Percentiles rank a stretch among this genome's conserved stretches.
phyloP scores from a whole-genome alignment of 2,888 invertebrate genomes.

The Chelonus formosanus region DNA sequence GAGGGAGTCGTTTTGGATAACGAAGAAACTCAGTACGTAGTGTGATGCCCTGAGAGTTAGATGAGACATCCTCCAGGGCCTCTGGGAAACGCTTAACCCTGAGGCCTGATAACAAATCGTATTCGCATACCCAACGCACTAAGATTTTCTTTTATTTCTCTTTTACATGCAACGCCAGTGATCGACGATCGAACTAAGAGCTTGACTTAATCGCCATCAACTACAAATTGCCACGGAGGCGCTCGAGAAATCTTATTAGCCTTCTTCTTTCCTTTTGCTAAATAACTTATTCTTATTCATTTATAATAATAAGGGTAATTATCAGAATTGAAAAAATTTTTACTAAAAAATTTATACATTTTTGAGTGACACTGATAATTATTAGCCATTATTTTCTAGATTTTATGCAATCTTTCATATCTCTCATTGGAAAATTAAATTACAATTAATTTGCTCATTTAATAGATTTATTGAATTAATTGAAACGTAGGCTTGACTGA shows the following conservation, averaged over 20 bases:
- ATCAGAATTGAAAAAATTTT: too few relatives aligned
- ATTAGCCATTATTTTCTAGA: too few relatives aligned
- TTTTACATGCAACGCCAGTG: slow-evolving; percentile 13
- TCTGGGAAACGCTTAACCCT: slow-evolving; percentile 58
- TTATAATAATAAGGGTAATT: background rate
- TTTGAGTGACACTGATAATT: too few relatives aligned
- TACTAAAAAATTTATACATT: too few relatives aligned
- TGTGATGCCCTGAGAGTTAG: background rate
- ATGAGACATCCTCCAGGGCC: slow-evolving; percentile 32
- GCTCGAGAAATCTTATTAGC: too few relatives aligned
- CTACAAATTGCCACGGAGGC: slow-evolving; percentile 4
- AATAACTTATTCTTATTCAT: background rate
- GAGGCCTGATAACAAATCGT: slow-evolving; percentile 57
- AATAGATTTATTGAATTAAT: too few relatives aligned
- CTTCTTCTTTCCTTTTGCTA: background rate
- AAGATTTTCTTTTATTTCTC: slow-evolving; percentile 16
- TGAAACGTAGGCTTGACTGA: too few relatives aligned
- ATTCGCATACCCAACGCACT: slow-evolving; percentile 31
- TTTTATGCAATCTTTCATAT: too few relatives aligned
- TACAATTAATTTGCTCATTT: too few relatives aligned
- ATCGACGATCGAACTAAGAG: slow-evolving; percentile 23
- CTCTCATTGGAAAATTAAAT: too few relatives aligned
- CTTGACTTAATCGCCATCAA: slow-evolving; percentile 15
- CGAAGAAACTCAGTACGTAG: slow-evolving; percentile 6
- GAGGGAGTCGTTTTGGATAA: slow-evolving; percentile 40